A percentile compares a stretch with the other conserved stretches of the same genome.
Evolutionary conservation across 2,888 invertebrate genomes (phyloP).

Genomic region (Amiota communis): DNA sequence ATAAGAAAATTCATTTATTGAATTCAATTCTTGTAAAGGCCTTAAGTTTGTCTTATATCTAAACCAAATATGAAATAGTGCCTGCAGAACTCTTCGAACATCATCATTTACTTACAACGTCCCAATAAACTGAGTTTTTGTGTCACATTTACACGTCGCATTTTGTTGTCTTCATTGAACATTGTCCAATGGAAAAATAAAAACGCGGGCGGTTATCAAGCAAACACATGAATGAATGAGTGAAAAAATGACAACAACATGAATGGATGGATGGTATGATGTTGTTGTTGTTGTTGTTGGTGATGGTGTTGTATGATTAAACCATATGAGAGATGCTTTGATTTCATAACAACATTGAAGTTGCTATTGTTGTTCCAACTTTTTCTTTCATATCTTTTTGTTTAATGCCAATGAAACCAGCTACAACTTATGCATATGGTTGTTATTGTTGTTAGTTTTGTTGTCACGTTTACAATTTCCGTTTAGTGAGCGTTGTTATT

Average conservation of each 20-base stretch:
- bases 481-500: slow-evolving; percentile 9
- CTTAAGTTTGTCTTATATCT: too few relatives aligned
- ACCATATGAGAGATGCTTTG: slow-evolving; percentile 62
- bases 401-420: background rate
- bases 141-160: background rate
- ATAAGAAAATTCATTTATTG: too few relatives aligned
- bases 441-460: slow-evolving; percentile 12
- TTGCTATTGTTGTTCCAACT: slow-evolving; percentile 14
- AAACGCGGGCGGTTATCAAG: slow-evolving; percentile 6
- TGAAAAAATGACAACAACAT: slow-evolving; percentile 11
- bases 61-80: background rate
- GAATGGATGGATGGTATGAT: slow-evolving; percentile 1
- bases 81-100: background rate
- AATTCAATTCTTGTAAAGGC: too few relatives aligned
- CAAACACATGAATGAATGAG: background rate
- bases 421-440: too few relatives aligned
- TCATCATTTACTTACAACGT: background rate
- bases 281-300: background rate
- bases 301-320: background rate
- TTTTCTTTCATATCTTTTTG: background rate
- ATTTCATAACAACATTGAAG: slow-evolving; percentile 55
- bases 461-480: slow-evolving; percentile 26
- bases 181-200: background rate
- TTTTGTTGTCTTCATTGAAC: background rate
- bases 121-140: too few relatives aligned